Conservation (phyloP, 2,113 vertebrate species). For the Conger conger region DNA sequence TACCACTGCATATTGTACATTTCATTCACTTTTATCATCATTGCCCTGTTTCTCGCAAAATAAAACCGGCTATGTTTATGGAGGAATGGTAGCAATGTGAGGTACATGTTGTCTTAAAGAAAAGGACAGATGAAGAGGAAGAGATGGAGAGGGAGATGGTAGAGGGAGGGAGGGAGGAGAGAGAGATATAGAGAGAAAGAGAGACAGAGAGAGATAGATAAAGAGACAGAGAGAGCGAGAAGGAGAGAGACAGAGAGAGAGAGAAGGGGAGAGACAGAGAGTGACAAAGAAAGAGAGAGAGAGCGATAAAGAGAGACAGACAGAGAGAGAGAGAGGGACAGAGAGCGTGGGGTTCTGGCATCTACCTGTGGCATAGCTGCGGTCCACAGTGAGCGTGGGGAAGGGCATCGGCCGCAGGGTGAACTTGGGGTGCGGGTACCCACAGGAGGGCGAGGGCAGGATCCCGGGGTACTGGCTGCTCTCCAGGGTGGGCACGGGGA, state of each 20-base stretch:
- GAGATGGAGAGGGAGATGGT: not conserved
- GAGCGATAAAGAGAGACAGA: not conserved
- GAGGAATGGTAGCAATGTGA: not conserved
- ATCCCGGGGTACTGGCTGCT: constrained; percentile 90
- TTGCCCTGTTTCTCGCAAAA: not conserved
- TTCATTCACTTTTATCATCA: not conserved
- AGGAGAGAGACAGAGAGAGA: not conserved
- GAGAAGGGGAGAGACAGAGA: not conserved
- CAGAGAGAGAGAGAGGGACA: not conserved
- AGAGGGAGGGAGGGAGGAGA: not conserved
- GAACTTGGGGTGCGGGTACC: constrained; percentile 86
- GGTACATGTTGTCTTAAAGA: not conserved
- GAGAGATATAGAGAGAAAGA: not conserved
- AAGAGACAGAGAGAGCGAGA: not conserved
- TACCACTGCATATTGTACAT: not conserved
- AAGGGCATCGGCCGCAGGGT: constrained; percentile 88
- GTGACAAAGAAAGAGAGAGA: not conserved
- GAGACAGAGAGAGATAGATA: not conserved
- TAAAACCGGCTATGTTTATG: not conserved
- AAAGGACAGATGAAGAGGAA: not conserved
- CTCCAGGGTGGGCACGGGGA: constrained; percentile 88
- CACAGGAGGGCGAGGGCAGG: constrained; percentile 86
- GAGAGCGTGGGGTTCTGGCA: not conserved
- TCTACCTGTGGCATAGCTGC: constrained; percentile 78
- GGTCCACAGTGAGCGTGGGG: constrained; percentile 82